A percentile compares a stretch with the other conserved stretches of the same genome.
These are phyloP conservation scores for Lytechinus pictus DNA, from an alignment of 35 echinoderm and acorn worm genomes.

Conservation along the genomic window DNA sequence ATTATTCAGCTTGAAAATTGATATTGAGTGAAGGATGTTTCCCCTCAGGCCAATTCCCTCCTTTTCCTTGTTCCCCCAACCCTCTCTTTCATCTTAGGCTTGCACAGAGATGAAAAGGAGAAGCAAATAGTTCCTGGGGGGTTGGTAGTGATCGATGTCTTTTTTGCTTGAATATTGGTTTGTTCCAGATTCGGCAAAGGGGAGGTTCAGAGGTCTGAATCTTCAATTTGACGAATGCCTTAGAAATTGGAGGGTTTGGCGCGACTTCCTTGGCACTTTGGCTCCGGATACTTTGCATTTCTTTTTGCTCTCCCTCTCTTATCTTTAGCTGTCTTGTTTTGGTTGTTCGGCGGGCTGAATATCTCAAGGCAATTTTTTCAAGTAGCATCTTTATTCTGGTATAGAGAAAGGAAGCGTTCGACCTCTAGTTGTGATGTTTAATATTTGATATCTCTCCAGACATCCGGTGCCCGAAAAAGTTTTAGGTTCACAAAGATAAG, in stretches of 20 bases:
- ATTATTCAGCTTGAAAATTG: not conserved
- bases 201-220: not conserved
- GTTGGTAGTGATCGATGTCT: not conserved
- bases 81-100: not conserved
- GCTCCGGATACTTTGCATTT: not conserved
- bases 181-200: not conserved
- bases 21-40: not conserved
- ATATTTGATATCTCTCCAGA: too few relatives aligned
- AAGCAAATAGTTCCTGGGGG: not conserved
- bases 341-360: not conserved
- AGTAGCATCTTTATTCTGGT: too few relatives aligned
- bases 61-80: not conserved
- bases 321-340: not conserved
- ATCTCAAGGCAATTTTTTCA: too few relatives aligned
- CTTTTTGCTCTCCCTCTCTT: not conserved
- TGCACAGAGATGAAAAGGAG: not conserved
- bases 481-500: too few relatives aligned
- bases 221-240: not conserved
- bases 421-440: too few relatives aligned
- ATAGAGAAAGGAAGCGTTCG: too few relatives aligned
- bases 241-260: not conserved
- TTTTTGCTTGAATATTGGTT: not conserved
- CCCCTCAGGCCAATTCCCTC: not conserved
- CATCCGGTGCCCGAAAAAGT: too few relatives aligned
- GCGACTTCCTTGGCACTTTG: not conserved